These are phyloP conservation scores for Frieseomelitta varia DNA, from an alignment of 1,140 invertebrate genomes.

Conservation along the genomic window DNA sequence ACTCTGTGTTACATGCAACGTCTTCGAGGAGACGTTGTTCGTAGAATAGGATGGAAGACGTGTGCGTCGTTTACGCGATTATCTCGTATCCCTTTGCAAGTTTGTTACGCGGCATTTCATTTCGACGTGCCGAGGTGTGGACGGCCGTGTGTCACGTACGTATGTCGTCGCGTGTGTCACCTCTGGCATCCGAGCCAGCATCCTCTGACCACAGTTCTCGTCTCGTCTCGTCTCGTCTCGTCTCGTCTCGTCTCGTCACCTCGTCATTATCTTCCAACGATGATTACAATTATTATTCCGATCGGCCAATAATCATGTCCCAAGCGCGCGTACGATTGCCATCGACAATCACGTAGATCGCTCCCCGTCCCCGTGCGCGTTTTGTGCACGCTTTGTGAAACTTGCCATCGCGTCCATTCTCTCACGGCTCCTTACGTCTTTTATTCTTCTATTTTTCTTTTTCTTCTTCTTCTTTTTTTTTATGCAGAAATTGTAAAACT, in stretches of 20 bases:
- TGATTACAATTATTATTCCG: constrained; percentile 79
- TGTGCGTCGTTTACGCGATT: constrained; percentile 20
- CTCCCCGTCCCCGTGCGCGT: constrained; percentile 9
- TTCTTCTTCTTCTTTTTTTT: background rate
- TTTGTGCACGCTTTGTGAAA: constrained; percentile 41
- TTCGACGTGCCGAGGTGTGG: constrained; percentile 41
- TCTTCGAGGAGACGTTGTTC: background rate
- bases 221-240: constrained; percentile 66
- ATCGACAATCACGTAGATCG: constrained; percentile 73
- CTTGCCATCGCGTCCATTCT: too few relatives aligned
- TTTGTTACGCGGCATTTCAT: constrained; percentile 42
- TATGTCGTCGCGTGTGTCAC: constrained; percentile 49
- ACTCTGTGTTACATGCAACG: too few relatives aligned
- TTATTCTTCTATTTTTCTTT: too few relatives aligned
- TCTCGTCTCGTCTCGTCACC: constrained; percentile 63
- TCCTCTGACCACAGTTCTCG: constrained; percentile 22
- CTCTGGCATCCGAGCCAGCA: constrained; percentile 37
- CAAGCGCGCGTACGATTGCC: constrained; percentile 66
- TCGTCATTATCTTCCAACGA: constrained; percentile 65
- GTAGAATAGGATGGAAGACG: background rate
- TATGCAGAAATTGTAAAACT: background rate
- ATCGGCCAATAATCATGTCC: constrained; percentile 77
- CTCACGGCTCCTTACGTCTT: background rate
- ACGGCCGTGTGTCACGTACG: constrained; percentile 49
- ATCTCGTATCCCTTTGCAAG: constrained; percentile 48